Base-by-base conservation (phyloP, 2,113 vertebrate species). In the Mus spicilegus region DNA sequence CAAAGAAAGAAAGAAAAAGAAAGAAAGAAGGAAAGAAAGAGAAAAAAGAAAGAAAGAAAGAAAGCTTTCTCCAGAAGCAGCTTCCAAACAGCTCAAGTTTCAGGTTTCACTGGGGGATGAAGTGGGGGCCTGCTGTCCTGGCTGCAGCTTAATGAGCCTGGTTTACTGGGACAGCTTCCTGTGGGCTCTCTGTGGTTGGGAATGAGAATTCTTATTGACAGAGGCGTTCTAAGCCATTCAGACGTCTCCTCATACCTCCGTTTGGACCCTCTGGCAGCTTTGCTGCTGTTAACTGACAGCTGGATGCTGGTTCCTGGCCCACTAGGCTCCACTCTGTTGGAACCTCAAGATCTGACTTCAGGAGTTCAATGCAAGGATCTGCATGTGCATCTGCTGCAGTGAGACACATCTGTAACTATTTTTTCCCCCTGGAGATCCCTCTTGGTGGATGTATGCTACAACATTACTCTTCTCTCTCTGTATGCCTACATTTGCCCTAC, bases 81-180 rank as follows among this genome's bases (percentile, higher is more conserved):
- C 77, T 88, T 92, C 67, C 80, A 90, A 51, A 89, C 26, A 95
- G 92, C 91, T 95, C 51, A 0, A 54, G 63, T 87, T 92, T 96
- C 54, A 0, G 46, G 42, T 90, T 93, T 93, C 80, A n/a, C n/a
- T 5, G 54, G 49, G 70, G 88, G 22, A 19, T 58, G 39, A 30
- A 94, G 49, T 33, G 12, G 72, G 86, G 91, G 73, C 24, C 11
- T 87, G 87, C 87, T 56, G 69, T 93, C 63, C 39, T 1, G 61
- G 80, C 85, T 81, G 86, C 33, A 1, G 58, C 5, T 81, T 95
- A 67, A 96, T 93, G 69, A 88, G 84, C 94, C 95, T 96, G 85
- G 93, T 95, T 96, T 96, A 92, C 90, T 88, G 81, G 96, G 92
- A 80, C 85, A 82, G 94, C 92, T 95, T 97, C 97, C 96, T 97